These are phyloP conservation scores for Melipona bicolor DNA, from an alignment of 2,888 invertebrate species.

Conservation along the genomic window DNA sequence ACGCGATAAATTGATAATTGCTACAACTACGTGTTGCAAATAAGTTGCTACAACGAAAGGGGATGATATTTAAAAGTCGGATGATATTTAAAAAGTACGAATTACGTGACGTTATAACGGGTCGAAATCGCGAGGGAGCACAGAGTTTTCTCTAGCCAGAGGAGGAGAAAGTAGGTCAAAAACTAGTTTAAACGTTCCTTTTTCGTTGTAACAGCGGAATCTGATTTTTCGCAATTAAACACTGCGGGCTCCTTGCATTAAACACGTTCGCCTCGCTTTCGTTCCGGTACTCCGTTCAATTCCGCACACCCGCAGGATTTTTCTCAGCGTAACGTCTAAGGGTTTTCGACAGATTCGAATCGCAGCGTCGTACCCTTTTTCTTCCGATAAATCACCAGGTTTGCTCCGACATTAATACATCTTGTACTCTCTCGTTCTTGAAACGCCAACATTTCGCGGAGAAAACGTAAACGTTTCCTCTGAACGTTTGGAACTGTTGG, in stretches of 20 bases:
- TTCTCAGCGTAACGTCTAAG: constrained; percentile 25
- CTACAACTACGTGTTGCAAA: too few species aligned
- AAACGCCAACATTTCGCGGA: not conserved
- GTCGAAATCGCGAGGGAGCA: constrained; percentile 12
- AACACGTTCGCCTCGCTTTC: constrained; percentile 24
- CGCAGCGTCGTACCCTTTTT: constrained; percentile 10
- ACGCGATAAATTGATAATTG: too few species aligned
- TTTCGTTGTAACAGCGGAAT: constrained; percentile 32
- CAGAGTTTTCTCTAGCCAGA: not conserved
- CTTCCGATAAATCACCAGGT: constrained; percentile 37
- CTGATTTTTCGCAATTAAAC: constrained; percentile 55
- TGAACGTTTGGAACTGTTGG: too few species aligned
- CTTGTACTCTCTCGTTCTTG: constrained; percentile 2
- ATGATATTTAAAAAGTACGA: not conserved
- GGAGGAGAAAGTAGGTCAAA: constrained; percentile 38
- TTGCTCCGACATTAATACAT: constrained; percentile 37
- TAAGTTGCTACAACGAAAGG: too few species aligned
- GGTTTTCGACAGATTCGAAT: constrained; percentile 32
- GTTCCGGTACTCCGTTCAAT: constrained; percentile 21
- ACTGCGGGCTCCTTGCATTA: constrained; percentile 24
- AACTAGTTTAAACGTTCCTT: constrained; percentile 31
- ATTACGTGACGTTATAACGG: constrained; percentile 5
- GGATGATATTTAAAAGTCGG: too few species aligned
- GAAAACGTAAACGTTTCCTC: not conserved
- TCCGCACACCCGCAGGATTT: not conserved